Conservation (phyloP, 2,888 invertebrate genomes). For the Xanthostigma xanthostigma region DNA sequence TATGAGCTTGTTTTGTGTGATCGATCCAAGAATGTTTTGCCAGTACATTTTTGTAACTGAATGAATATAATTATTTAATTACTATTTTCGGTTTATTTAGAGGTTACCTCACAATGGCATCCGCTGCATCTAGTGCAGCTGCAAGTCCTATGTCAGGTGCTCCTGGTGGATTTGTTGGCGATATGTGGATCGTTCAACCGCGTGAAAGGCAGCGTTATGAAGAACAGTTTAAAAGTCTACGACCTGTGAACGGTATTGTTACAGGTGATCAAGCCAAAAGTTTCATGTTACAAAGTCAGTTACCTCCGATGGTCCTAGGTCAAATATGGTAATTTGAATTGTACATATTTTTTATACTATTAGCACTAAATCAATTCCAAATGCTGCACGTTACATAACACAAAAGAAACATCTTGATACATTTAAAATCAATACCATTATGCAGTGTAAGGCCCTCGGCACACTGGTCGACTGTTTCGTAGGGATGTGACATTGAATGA, state of each 20-base stretch:
- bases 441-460: too few species aligned
- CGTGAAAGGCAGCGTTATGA: constrained; percentile 80
- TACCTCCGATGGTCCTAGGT: constrained; percentile 77
- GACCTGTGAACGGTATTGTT: constrained; percentile 73
- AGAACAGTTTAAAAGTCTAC: constrained; percentile 78
- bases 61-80: too few species aligned
- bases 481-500: too few species aligned
- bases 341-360: not conserved
- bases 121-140: not conserved
- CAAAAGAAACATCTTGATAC: too few species aligned
- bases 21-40: too few species aligned
- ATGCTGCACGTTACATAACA: too few species aligned
- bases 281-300: constrained; percentile 78
- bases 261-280: constrained; percentile 89
- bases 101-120: not conserved
- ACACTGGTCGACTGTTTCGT: too few species aligned
- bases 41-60: too few species aligned
- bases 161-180: constrained; percentile 30
- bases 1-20: too few species aligned
- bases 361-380: too few species aligned
- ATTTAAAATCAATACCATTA: too few species aligned
- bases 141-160: constrained; percentile 1
- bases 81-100: too few species aligned
- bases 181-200: constrained; percentile 79
- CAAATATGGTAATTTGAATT: constrained; percentile 70